Percentiles rank a stretch among this genome's conserved stretches.
Evolutionary conservation across 2,113 vertebrate species (phyloP).

Genomic region (Anser brachyrhynchus): DNA sequence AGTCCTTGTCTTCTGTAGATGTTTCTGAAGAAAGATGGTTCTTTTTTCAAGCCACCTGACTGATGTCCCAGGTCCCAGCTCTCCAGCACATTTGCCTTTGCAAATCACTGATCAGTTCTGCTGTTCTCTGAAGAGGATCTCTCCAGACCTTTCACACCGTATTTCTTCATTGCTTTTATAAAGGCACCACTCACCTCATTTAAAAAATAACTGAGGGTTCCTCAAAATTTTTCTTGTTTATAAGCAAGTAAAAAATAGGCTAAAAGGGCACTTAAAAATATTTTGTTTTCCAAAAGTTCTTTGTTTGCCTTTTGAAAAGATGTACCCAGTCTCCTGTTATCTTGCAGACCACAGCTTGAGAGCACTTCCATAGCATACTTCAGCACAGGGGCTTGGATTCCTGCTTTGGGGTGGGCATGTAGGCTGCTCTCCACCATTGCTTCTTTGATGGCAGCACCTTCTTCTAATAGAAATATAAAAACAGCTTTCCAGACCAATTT

Average conservation of each 20-base stretch:
- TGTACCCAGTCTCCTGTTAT: background rate
- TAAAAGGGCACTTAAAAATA: background rate
- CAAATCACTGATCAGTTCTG: background rate
- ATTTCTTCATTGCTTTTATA: too few species aligned
- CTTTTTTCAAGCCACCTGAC: background rate
- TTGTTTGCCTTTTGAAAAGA: background rate
- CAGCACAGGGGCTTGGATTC: background rate
- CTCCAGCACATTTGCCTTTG: background rate
- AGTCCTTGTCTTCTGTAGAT: background rate
- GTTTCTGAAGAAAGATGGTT: background rate
- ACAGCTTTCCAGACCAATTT: background rate
- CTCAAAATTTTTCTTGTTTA: background rate
- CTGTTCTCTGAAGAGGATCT: too few species aligned
- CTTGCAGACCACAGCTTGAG: background rate
- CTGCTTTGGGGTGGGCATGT: background rate
- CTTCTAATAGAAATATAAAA: background rate
- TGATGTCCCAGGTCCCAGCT: background rate
- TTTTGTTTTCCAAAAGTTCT: background rate
- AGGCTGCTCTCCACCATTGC: background rate
- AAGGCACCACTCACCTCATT: too few species aligned
- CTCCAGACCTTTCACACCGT: too few species aligned
- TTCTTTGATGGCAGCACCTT: background rate
- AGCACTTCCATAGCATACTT: background rate
- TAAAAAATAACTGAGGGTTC: background rate
- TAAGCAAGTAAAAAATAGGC: background rate